Conservation (phyloP, 2,888 invertebrate genomes). For the Clivina fossor region DNA sequence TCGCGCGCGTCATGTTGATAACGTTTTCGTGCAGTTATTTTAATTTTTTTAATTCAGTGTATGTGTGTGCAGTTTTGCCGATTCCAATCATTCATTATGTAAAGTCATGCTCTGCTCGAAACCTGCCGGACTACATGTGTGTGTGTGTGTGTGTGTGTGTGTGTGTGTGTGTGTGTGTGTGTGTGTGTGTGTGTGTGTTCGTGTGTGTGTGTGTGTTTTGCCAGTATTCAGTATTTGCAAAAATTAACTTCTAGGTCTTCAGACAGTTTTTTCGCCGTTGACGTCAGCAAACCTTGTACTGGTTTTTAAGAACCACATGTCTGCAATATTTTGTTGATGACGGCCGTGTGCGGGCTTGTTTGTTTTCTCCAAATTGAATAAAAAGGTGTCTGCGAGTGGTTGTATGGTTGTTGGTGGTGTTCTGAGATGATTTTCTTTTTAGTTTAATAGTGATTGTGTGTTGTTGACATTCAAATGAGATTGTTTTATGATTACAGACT, state of each 20-base stretch:
- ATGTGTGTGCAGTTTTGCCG: neutral
- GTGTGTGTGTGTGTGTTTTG: slow-evolving; percentile 23
- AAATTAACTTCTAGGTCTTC: slow-evolving; percentile 47
- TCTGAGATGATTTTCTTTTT: too few relatives aligned
- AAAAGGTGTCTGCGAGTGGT: too few relatives aligned
- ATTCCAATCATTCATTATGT: slow-evolving; percentile 20
- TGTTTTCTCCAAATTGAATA: slow-evolving; percentile 31
- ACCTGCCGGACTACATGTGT: too few relatives aligned
- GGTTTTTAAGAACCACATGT: slow-evolving; percentile 47
- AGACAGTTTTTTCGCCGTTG: slow-evolving; percentile 43
- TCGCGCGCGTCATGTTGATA: slow-evolving; percentile 13
- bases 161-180: too few relatives aligned
- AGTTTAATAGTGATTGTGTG: too few relatives aligned
- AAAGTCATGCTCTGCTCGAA: slow-evolving; percentile 23
- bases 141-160: too few relatives aligned
- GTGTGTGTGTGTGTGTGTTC: too few relatives aligned
- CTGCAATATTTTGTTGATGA: slow-evolving; percentile 42
- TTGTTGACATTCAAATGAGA: too few relatives aligned
- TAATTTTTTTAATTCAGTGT: slow-evolving; percentile 1
- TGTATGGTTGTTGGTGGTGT: too few relatives aligned
- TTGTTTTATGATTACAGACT: too few relatives aligned
- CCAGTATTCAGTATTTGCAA: slow-evolving; percentile 34
- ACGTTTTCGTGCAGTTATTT: slow-evolving; percentile 1
- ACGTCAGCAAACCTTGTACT: slow-evolving; percentile 53
- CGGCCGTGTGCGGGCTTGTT: slow-evolving; percentile 8